These are phyloP conservation scores for Pycnonotus jocosus DNA, from an alignment of 2,113 vertebrate genomes.

Conservation along the genomic window DNA sequence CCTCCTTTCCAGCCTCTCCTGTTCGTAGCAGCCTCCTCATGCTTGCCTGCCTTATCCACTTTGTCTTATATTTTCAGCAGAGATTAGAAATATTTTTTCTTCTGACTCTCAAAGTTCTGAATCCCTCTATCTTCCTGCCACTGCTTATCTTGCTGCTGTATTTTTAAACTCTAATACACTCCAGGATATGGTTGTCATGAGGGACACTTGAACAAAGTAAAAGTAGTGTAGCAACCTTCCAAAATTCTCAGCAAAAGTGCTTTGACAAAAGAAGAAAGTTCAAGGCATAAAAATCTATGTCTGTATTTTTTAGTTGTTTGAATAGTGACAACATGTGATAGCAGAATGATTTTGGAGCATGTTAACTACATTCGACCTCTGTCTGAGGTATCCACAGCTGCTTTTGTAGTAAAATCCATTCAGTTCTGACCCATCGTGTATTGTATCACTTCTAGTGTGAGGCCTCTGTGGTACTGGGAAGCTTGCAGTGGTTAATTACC, in stretches of 20 bases:
- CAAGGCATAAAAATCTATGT: neutral
- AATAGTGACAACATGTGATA: neutral
- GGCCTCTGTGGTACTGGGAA: neutral
- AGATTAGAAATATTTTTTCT: slow-evolving; percentile 55
- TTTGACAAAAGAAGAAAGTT: slow-evolving; percentile 25
- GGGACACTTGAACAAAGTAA: slow-evolving; percentile 15
- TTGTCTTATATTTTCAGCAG: slow-evolving; percentile 41
- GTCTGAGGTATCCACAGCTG: neutral
- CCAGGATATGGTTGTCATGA: slow-evolving; percentile 25
- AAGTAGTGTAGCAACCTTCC: neutral
- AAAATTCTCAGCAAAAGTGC: neutral
- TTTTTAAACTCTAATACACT: slow-evolving; percentile 47
- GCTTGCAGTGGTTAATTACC: neutral
- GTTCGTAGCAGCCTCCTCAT: neutral
- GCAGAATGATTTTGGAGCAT: neutral
- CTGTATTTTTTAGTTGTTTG: neutral
- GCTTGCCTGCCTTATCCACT: slow-evolving; percentile 39
- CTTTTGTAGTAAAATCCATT: neutral
- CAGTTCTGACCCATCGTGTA: neutral
- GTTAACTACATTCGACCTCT: neutral
- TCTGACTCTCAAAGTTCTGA: slow-evolving; percentile 31
- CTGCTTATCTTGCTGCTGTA: slow-evolving; percentile 43
- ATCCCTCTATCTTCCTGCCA: slow-evolving; percentile 42
- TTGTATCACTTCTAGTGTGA: neutral
- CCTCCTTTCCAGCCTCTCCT: neutral